phyloP scores from a whole-genome alignment of 1,140 invertebrate species.

The Conus betulinus region DNA sequence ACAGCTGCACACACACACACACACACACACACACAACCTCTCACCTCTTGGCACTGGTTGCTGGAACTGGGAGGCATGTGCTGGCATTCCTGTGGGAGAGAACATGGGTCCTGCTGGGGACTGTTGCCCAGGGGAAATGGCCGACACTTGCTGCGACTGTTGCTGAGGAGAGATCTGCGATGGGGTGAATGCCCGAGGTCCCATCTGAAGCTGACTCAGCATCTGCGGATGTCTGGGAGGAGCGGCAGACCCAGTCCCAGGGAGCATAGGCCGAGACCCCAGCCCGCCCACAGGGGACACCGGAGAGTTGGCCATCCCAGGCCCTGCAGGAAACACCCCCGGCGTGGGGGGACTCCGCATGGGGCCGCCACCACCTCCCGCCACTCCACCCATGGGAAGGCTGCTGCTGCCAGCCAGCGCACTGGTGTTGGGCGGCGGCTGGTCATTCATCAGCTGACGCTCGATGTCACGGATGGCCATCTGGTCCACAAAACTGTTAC shows the following conservation, averaged over 20 bases:
- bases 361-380: background rate
- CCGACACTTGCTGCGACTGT: constrained; percentile 30
- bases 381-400: background rate
- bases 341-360: constrained; percentile 10
- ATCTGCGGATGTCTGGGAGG: constrained; percentile 35
- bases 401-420: constrained; percentile 35
- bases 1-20: background rate
- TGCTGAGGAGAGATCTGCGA: constrained; percentile 50
- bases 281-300: constrained; percentile 31
- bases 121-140: constrained; percentile 82
- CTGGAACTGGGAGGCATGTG: constrained; percentile 38
- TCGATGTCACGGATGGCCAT: constrained; percentile 93
- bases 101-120: constrained; percentile 12
- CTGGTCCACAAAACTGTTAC: constrained; percentile 78
- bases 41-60: constrained; percentile 48
- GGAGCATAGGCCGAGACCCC: constrained; percentile 4
- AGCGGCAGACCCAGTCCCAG: constrained; percentile 14
- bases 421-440: constrained; percentile 49
- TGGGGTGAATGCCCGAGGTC: background rate
- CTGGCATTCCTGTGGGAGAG: constrained; percentile 3
- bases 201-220: background rate
- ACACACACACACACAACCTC: background rate
- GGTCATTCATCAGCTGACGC: constrained; percentile 90
- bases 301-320: background rate
- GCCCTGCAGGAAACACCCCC: background rate